A percentile compares a stretch with the other conserved stretches of the same genome.
phyloP scores from a whole-genome alignment of 2,113 vertebrate species.

The Seriola aureovittata region DNA sequence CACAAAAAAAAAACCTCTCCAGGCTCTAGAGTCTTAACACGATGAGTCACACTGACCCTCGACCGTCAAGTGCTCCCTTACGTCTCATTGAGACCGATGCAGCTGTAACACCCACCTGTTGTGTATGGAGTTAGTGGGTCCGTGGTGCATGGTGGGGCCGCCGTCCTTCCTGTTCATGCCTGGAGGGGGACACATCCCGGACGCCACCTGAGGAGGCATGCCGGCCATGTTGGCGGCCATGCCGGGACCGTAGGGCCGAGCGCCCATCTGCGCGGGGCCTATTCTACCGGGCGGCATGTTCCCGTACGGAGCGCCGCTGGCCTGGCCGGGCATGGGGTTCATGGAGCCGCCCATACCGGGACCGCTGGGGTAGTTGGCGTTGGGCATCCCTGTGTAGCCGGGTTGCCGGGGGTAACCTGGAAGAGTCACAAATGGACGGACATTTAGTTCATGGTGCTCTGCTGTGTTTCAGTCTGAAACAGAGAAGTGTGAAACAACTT shows the following conservation, averaged over 20 bases:
- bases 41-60: conserved; percentile 5
- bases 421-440: conserved; percentile 5
- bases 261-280: conserved; percentile 92
- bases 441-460: not conserved
- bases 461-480: conserved; percentile 7
- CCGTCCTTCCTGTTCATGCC: conserved; percentile 94
- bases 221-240: conserved; percentile 93
- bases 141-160: conserved; percentile 90
- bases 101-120: conserved; percentile 86
- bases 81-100: not conserved
- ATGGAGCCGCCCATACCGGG: conserved; percentile 91
- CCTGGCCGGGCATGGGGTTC: conserved; percentile 94
- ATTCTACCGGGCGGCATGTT: conserved; percentile 92
- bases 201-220: conserved; percentile 92
- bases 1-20: conserved; percentile 1
- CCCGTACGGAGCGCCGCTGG: conserved; percentile 89
- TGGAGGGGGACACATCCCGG: conserved; percentile 97
- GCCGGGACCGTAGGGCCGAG: conserved; percentile 89
- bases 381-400: conserved; percentile 95
- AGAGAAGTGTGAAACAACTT: not conserved
- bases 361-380: conserved; percentile 93
- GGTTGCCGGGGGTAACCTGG: conserved; percentile 95
- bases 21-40: not conserved
- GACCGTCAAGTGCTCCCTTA: not conserved
- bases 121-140: conserved; percentile 93